Base-by-base conservation (phyloP, 2,113 vertebrate species). In the Mus pahari region DNA sequence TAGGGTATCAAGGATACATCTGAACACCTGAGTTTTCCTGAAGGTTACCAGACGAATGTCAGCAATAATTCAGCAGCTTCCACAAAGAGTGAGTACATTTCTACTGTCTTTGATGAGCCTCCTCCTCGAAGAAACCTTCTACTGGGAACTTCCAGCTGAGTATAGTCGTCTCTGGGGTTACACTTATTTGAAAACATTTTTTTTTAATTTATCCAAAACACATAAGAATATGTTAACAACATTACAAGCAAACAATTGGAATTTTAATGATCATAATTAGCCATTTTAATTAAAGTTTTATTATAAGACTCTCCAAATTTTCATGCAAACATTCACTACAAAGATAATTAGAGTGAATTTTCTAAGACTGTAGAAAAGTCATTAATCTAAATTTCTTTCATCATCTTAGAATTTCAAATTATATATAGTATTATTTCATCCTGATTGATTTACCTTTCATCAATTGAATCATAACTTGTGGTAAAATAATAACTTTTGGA, bases 121-220 rank as follows among this genome's bases (percentile, higher is more conserved):
- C 11, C 42, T 87, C 9, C 89, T n/a, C 58, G 0, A 75, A n/a
- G 12, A 83, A 31, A 58, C 20, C 87, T 17, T 8, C 42, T 50
- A 55, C 2, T 53, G 24, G 45, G 13, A 86, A 75, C 81, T 92
- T 86, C 83, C 36, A 78, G 53, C 58, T 73, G 10, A 84, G 7
- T 16, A 81, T 36, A 83, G 26, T 48, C 74, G 2, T 95, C n/a
- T 16, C 48, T 26, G 9, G 48, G 42, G 26, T 91, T 93, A 17
- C 4, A 94, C 75, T 94, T 92, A 95, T 91, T 95, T 97, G 53
- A 20, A 95, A 97, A 94, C 39, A 90, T 87, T 96, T 89, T 53
- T 53, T 71, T 4, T 73, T 95, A 45, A 86, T n/a, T 94, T 93
- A 91, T 75, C 17, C 12, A 82, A n/a, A 92, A 81, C 36, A 50